These are phyloP conservation scores for Steatornis caripensis DNA, from an alignment of 2,113 vertebrate genomes.

Conservation along the genomic window DNA sequence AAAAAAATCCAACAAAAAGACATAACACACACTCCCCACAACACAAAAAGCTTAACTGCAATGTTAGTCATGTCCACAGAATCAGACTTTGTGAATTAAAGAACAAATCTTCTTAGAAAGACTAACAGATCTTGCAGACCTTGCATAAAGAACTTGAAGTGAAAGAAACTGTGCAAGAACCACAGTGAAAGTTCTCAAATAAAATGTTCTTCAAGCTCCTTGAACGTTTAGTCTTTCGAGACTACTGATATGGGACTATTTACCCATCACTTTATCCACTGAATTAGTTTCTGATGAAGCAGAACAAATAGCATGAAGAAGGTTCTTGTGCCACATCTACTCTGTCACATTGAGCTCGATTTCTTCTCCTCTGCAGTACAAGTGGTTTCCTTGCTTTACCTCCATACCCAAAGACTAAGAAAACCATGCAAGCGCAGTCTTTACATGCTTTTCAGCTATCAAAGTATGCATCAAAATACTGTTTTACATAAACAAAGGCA, in stretches of 20 bases:
- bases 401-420: not conserved
- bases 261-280: not conserved
- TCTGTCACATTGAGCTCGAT: not conserved
- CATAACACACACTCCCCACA: too few relatives aligned
- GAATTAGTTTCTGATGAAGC: not conserved
- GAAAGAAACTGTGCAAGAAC: not conserved
- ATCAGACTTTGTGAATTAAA: not conserved
- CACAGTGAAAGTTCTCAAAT: not conserved
- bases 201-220: not conserved
- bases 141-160: not conserved
- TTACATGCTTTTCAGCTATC: not conserved
- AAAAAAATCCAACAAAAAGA: too few relatives aligned
- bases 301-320: not conserved
- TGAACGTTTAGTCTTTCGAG: not conserved
- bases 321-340: not conserved
- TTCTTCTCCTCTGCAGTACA: not conserved
- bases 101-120: not conserved
- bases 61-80: not conserved
- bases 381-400: not conserved
- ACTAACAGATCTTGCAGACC: not conserved
- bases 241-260: not conserved
- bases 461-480: not conserved
- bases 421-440: not conserved
- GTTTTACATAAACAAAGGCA: not conserved
- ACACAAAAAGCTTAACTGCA: not conserved